Percentiles rank a stretch among this genome's conserved stretches.
Evolutionary conservation across 64 coral and sea anemone species (phyloP).

Genomic region (Astreopora myriophthalma): DNA sequence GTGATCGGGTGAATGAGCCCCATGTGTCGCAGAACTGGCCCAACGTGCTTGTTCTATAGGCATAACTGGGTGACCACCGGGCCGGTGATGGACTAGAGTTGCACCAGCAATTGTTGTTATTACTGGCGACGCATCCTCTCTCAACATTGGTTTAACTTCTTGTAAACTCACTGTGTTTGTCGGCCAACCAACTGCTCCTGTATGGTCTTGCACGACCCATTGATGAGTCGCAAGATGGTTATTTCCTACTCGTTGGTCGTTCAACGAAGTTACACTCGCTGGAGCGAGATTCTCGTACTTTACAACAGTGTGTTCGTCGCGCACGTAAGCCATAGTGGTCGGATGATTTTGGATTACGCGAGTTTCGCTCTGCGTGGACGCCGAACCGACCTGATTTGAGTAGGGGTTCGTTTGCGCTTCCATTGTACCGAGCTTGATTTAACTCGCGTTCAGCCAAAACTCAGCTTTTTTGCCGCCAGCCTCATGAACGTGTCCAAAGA

Average conservation of each 20-base stretch:
- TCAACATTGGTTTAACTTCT: constrained; percentile 96
- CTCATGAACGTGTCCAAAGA: constrained; percentile 98
- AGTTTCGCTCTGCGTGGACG: constrained; percentile 87
- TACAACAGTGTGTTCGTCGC: constrained; percentile 88
- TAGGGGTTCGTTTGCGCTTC: constrained; percentile 87
- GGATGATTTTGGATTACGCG: constrained; percentile 81
- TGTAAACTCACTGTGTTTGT: constrained; percentile 84
- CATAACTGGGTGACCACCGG: constrained; percentile 84
- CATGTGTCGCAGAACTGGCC: constrained; percentile 80
- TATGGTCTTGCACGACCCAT: constrained; percentile 99
- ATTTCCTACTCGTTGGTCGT: constrained; percentile 85
- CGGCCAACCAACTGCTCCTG: constrained; percentile 93
- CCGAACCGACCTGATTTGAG: constrained; percentile 69
- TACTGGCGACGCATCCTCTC: constrained; percentile 92
- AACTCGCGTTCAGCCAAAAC: constrained; percentile 86
- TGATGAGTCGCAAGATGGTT: constrained; percentile 85
- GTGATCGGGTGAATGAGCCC: constrained; percentile 87
- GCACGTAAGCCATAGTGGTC: constrained; percentile 89
- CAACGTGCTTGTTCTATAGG: constrained; percentile 95
- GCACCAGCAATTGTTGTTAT: constrained; percentile 87
- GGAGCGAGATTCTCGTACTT: constrained; percentile 75
- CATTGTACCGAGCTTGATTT: constrained; percentile 85
- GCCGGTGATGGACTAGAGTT: constrained; percentile 80
- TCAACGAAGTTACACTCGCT: constrained; percentile 39
- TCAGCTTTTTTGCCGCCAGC: constrained; percentile 90